Evolutionary conservation across 2,113 vertebrate genomes (phyloP).

Genomic region (Chaetura pelagica): DNA sequence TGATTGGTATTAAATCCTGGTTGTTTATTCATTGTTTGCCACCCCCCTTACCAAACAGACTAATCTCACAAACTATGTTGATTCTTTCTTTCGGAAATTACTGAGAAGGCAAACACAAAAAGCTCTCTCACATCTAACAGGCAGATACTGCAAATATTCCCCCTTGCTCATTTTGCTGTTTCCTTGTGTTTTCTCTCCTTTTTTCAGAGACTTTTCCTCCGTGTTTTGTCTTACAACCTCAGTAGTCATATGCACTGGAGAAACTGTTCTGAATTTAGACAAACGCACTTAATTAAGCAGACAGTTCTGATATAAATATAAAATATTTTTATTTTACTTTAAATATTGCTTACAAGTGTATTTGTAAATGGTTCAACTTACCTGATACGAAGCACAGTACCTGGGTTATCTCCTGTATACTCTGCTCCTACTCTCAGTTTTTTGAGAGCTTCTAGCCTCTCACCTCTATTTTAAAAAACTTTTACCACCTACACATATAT

Average conservation of each 20-base stretch:
- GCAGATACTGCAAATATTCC: neutral
- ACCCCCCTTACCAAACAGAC: neutral
- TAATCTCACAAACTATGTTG: constrained; percentile 26
- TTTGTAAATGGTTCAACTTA: neutral
- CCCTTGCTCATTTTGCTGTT: neutral
- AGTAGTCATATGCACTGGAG: neutral
- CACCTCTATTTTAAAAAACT: constrained; percentile 51
- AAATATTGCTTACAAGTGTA: neutral
- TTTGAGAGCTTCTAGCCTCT: constrained; percentile 57
- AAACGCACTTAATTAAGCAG: neutral
- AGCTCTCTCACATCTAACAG: neutral
- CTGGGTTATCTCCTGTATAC: neutral
- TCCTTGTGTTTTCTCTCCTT: neutral
- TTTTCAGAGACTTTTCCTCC: neutral
- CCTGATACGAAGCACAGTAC: neutral
- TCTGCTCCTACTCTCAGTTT: neutral
- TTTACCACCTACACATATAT: constrained; percentile 33
- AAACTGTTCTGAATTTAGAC: neutral
- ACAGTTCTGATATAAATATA: neutral
- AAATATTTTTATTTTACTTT: neutral
- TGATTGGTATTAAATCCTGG: neutral
- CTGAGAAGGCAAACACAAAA: neutral
- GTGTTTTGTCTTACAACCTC: neutral
- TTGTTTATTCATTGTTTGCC: constrained; percentile 32
- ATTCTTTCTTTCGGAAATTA: constrained; percentile 23